These are phyloP conservation scores for Gymnocephalus cernua DNA, from an alignment of 2,113 vertebrate genomes.

Conservation along the genomic window DNA sequence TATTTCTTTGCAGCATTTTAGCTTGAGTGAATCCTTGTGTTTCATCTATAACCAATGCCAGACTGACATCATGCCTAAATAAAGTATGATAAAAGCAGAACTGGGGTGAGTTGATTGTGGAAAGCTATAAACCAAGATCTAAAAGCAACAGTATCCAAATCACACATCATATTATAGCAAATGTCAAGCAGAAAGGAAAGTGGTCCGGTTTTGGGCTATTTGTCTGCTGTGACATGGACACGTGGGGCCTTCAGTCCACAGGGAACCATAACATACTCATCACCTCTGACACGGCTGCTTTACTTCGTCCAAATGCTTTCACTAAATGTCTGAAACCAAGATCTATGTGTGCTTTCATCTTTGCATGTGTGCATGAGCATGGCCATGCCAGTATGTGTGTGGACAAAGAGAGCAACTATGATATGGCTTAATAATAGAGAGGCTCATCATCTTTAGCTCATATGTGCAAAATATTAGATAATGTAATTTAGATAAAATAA, in stretches of 20 bases:
- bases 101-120: not conserved
- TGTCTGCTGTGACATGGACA: slow-evolving; percentile 38
- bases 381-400: slow-evolving; percentile 1
- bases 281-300: slow-evolving; percentile 54
- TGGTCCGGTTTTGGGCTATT: slow-evolving; percentile 16
- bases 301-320: slow-evolving; percentile 47
- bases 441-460: not conserved
- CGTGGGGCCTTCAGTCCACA: slow-evolving; percentile 30
- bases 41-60: not conserved
- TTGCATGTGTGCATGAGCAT: not conserved
- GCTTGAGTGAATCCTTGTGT: slow-evolving; percentile 12
- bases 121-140: slow-evolving; percentile 33
- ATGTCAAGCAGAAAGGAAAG: slow-evolving; percentile 18
- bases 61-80: slow-evolving; percentile 1
- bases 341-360: slow-evolving; percentile 52
- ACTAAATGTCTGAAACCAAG: slow-evolving; percentile 51
- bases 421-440: not conserved
- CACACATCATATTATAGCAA: not conserved
- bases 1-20: not conserved
- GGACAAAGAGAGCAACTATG: not conserved
- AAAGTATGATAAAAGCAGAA: slow-evolving; percentile 16
- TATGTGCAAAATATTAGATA: slow-evolving; percentile 1
- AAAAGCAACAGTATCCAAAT: slow-evolving; percentile 30
- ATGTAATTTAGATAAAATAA: slow-evolving; percentile 12
- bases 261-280: slow-evolving; percentile 60